A percentile compares a stretch with the other conserved stretches of the same genome.
Evolutionary conservation across 2,797 vertebrate genomes (phyloP).

Genomic region (Echeneis naucrates): DNA sequence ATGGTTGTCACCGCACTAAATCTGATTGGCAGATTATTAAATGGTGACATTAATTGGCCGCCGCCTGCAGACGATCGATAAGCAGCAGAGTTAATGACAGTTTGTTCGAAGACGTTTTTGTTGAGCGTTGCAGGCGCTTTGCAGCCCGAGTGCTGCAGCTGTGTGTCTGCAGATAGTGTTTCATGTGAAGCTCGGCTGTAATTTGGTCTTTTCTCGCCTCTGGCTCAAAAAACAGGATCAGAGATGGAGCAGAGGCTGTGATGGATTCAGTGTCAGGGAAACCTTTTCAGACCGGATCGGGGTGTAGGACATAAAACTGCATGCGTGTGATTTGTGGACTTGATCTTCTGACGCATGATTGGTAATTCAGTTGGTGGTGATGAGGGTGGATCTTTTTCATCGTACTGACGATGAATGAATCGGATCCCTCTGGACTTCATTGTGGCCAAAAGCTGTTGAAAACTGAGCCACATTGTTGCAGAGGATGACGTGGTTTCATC

Average conservation of each 20-base stretch:
- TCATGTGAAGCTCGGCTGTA: slow-evolving; percentile 37
- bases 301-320: background rate
- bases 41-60: background rate
- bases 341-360: too few relatives aligned
- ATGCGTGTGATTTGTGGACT: background rate
- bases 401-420: too few relatives aligned
- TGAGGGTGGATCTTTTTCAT: too few relatives aligned
- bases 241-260: slow-evolving; percentile 28
- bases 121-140: slow-evolving; percentile 21
- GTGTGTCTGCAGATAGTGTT: slow-evolving; percentile 40
- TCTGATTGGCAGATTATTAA: background rate
- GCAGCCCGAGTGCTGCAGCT: slow-evolving; percentile 28
- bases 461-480: background rate
- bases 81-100: background rate
- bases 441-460: background rate
- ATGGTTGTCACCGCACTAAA: background rate
- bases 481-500: background rate
- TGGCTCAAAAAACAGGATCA: slow-evolving; percentile 42
- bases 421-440: too few relatives aligned
- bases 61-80: background rate
- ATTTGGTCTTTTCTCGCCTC: slow-evolving; percentile 35
- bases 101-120: background rate
- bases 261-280: slow-evolving; percentile 33
- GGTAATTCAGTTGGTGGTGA: too few relatives aligned
- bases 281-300: slow-evolving; percentile 22